These are phyloP conservation scores for Agrochola litura DNA, from an alignment of 2,888 invertebrate genomes.

Conservation along the genomic window DNA sequence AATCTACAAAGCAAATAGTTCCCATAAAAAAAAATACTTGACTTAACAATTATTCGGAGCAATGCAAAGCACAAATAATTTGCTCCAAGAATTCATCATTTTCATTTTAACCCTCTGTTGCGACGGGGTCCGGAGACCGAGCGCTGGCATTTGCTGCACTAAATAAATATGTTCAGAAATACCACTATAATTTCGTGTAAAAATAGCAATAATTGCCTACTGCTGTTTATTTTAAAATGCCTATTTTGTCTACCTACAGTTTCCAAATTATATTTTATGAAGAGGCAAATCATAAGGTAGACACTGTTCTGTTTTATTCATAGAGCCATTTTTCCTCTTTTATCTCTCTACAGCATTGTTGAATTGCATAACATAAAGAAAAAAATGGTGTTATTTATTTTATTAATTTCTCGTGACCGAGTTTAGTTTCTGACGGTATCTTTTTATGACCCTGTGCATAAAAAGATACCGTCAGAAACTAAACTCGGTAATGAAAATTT, in stretches of 20 bases:
- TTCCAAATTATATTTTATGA: not conserved
- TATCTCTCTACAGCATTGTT: not conserved
- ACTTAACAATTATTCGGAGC: conserved; percentile 54
- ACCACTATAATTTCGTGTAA: conserved; percentile 1
- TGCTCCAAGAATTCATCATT: conserved; percentile 56
- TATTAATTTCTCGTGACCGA: too few relatives aligned
- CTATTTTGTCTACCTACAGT: not conserved
- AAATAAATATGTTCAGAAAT: conserved; percentile 43
- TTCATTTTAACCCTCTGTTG: conserved; percentile 55
- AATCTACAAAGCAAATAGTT: conserved; percentile 23
- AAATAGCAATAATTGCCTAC: too few relatives aligned
- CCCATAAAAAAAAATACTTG: conserved; percentile 46
- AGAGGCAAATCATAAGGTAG: not conserved
- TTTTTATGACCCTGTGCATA: too few relatives aligned
- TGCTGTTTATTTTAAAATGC: not conserved
- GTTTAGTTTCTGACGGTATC: too few relatives aligned
- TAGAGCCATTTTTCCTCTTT: not conserved
- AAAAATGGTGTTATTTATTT: not conserved
- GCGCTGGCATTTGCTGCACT: conserved; percentile 57
- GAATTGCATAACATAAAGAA: not conserved
- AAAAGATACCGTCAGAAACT: too few relatives aligned
- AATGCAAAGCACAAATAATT: conserved; percentile 39
- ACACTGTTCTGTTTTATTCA: not conserved
- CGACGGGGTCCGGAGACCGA: conserved; percentile 48
- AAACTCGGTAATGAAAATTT: too few relatives aligned